Base-by-base conservation (phyloP, 1,140 invertebrate genomes). In the Holotrichia oblita region DNA sequence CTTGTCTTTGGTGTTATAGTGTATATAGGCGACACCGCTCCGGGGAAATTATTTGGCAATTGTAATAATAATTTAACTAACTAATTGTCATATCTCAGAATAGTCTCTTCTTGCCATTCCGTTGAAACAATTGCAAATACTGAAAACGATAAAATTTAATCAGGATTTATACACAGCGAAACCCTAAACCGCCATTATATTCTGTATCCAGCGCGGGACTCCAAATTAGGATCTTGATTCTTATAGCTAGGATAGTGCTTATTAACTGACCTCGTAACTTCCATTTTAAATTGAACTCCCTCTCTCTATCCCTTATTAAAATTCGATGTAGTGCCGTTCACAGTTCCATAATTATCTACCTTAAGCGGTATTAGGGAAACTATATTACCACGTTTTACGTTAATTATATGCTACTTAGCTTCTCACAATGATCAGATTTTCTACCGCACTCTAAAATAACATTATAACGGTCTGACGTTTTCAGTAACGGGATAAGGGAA, bases 381-480 rank as follows among this genome's bases (percentile, higher is more conserved):
- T 55, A n/a, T 6, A 17, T 55, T 55, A 55, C 17, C 48, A 6
- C 48, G 17, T 17, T 55, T 55, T 55, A 17, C 17, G 48, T 55
- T 55, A 55, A 55, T 55, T 55, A 55, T 55, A 17, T 55, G 48
- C 48, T 17, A 55, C 14, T 55, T 55, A 55, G n/a, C 14, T 55
- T 55, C 48, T n/a, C 48, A 55, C 2, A 55, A 55, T 55, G 48
- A 55, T 55, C 48, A 55, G 48, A 55, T 55, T 55, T 55, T 55
- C 48, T 55, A 17, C 48, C 48, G 48, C 14, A 55, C 48, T 10
- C 48, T 55, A n/a, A 55, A 34, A 55, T 55, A 17, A 44, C 42
- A 44, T 44, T 44, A 44, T 44, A 55, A 55, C 48, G 17, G 48
- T 34, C 48, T 55, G 48, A 55, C 48, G 48, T 55, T 55, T 55